A percentile compares a stretch with the other conserved stretches of the same genome.
Evolutionary conservation across 2,888 invertebrate species (phyloP).

Genomic region (Ctenicera cuprea): DNA sequence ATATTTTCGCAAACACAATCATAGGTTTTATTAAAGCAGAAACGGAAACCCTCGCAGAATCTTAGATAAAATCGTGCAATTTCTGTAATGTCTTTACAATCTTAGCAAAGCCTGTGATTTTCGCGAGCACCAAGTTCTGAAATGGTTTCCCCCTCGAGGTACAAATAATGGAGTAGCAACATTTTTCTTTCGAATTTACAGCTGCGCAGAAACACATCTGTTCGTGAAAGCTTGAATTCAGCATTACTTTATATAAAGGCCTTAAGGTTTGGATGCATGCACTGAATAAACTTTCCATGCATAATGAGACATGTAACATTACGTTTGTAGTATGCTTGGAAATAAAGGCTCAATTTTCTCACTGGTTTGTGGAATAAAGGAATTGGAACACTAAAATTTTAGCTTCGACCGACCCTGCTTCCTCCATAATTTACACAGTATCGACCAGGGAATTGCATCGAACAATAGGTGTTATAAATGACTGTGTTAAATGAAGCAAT

Average conservation of each 20-base stretch:
- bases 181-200: slow-evolving; percentile 21
- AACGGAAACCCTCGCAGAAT: background rate
- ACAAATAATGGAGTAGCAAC: slow-evolving; percentile 21
- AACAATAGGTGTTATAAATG: slow-evolving; percentile 12
- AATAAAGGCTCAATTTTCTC: no score
- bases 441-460: slow-evolving; percentile 4
- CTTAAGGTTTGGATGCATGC: no score
- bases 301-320: no score
- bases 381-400: no score
- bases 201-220: slow-evolving; percentile 10
- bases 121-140: background rate
- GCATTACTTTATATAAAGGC: background rate
- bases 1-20: background rate
- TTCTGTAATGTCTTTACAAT: slow-evolving; percentile 17
- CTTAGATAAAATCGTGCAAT: slow-evolving; percentile 7
- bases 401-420: background rate
- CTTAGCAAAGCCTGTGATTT: slow-evolving; percentile 4
- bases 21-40: background rate
- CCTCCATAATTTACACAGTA: background rate
- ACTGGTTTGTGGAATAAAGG: no score
- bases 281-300: no score
- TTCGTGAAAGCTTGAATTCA: slow-evolving; percentile 1
- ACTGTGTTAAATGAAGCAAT: slow-evolving; percentile 4
- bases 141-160: slow-evolving; percentile 5
- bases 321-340: no score